Evolutionary conservation across 2,797 vertebrate species (phyloP).

Genomic region (Tenualosa thibaudeaui): DNA sequence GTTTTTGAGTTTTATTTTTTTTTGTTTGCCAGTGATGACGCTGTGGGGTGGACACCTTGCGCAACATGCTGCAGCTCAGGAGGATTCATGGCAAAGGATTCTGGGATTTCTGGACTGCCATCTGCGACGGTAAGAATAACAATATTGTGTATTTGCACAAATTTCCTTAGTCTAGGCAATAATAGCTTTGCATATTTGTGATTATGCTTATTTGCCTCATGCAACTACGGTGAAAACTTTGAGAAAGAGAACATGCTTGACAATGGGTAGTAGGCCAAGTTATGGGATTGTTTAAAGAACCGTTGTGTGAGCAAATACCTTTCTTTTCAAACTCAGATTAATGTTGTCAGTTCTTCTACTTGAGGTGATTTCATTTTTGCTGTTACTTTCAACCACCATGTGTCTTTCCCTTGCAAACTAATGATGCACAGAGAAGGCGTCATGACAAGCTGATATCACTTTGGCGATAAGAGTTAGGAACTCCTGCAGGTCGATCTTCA

Average conservation of each 20-base stretch:
- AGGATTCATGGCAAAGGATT: constrained; percentile 81
- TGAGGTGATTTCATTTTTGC: no score
- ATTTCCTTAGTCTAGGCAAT: no score
- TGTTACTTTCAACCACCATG: background rate
- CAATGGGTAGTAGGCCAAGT: no score
- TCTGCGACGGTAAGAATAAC: constrained; percentile 45
- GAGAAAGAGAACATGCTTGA: no score
- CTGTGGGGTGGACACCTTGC: constrained; percentile 73
- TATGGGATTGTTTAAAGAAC: no score
- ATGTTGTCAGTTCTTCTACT: no score
- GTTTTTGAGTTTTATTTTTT: background rate
- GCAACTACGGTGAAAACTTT: no score
- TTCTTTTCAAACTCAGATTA: no score
- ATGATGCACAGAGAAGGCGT: no score
- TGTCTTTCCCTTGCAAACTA: background rate
- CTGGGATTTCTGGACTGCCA: constrained; percentile 61
- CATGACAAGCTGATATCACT: constrained; percentile 7
- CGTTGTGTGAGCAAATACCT: no score
- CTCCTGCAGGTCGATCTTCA: background rate
- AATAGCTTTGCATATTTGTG: background rate
- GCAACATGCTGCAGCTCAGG: constrained; percentile 79
- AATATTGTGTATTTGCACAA: no score
- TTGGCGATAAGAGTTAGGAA: background rate
- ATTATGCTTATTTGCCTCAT: no score
- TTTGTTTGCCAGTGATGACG: constrained; percentile 61